These are phyloP conservation scores for Syngnathus typhle DNA, from an alignment of 2,113 vertebrate genomes.

Conservation along the genomic window DNA sequence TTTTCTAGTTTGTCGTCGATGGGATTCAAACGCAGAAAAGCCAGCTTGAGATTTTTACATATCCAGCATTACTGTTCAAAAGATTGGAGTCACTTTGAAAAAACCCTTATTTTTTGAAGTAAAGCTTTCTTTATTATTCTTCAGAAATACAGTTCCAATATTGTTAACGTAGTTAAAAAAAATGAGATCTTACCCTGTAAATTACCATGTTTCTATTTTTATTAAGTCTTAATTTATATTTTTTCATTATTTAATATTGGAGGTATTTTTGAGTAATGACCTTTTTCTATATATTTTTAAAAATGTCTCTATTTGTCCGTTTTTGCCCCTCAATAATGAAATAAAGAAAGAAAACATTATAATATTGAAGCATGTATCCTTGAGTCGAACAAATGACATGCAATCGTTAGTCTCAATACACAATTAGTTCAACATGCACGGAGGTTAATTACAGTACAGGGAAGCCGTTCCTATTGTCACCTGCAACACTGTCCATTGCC, in stretches of 20 bases:
- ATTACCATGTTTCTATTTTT: too few species aligned
- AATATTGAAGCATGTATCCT: not conserved
- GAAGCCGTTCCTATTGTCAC: slow-evolving; percentile 5
- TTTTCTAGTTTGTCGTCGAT: slow-evolving; percentile 14
- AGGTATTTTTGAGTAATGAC: too few species aligned
- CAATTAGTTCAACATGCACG: slow-evolving; percentile 15
- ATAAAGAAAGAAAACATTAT: too few species aligned
- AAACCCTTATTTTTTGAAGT: not conserved
- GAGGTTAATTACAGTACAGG: slow-evolving; percentile 39
- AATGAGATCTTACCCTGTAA: not conserved
- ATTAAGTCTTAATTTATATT: too few species aligned
- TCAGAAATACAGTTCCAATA: not conserved
- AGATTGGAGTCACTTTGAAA: not conserved
- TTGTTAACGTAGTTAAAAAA: not conserved
- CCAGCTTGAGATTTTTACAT: not conserved
- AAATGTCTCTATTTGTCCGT: too few species aligned
- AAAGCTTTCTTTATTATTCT: not conserved
- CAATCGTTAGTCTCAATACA: slow-evolving; percentile 12
- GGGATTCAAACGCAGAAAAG: not conserved
- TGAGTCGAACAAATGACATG: not conserved
- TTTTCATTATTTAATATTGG: too few species aligned
- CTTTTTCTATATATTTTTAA: too few species aligned
- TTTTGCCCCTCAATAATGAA: too few species aligned
- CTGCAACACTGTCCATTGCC: slow-evolving; percentile 43
- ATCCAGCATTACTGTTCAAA: not conserved